Evolutionary conservation across 64 coral and sea anemone genomes (phyloP), one percentile per base, ranked within the genome.

Genomic region (Actinia tenebrosa): DNA sequence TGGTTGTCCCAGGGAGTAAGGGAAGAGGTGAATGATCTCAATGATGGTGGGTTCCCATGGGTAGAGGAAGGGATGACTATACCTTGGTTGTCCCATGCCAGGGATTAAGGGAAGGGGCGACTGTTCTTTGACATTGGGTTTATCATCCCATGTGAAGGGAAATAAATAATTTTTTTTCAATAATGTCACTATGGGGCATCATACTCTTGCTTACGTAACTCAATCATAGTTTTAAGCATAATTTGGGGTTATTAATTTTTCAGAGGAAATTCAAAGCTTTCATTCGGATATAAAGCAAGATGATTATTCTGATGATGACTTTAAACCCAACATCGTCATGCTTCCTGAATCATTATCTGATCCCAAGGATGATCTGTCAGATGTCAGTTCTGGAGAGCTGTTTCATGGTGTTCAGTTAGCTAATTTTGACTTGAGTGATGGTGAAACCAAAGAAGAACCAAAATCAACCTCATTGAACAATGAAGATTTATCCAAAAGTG

Each of bases 361-460:
- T 53, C 82, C 88, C 66, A 86, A 90, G 55, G 79, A 95, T 27
- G 86, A 83, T 45, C 64, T 85, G 8, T 72, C 93, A 3, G 63
- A 90, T 68, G 75, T 89, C 71, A 95, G 91, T 53, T 95, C 97
- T 66, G 60, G 90, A 4, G 89, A 91, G 71, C 88, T 92, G 7
- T 87, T 99, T 46, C 89, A 99, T 85, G 97, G 93, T 52, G 71
- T 99, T 27, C 91, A 96, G 77, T 77, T 99, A 66, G 88, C 91
- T 86, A 91, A 99, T 45, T 88, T 99, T 95, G 93, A 89, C 16
- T 71, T 95, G 9, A 87, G 50, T 85, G 88, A 93, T 37, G 62
- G 16, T 44, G 96, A 91, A 27, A 46, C 64, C 56, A 77, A 90
- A 66, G 86, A 92, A 77, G 87, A 86, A 14, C 77, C 84, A 42